phyloP scores from a whole-genome alignment of 1,140 invertebrate genomes.

The Lanistes nyassanus region DNA sequence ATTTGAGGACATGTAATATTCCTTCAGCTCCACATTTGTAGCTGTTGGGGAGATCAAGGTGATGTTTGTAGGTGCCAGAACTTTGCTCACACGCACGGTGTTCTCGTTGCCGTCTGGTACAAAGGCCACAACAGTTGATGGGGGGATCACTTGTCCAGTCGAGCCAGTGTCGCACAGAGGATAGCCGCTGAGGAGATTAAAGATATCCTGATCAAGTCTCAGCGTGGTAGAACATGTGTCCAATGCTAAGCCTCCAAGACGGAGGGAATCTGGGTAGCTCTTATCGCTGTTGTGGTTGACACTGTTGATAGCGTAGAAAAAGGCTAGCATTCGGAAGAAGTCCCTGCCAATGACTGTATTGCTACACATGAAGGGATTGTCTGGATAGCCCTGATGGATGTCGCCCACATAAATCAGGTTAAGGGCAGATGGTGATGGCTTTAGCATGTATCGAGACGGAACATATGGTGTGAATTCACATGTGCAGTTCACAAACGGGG shows the following conservation, averaged over 20 bases:
- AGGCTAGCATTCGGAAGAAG: constrained; percentile 60
- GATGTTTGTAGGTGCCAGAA: constrained; percentile 47
- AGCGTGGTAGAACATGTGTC: constrained; percentile 51
- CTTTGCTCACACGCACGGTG: constrained; percentile 46
- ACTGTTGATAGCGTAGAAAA: constrained; percentile 59
- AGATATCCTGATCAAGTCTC: constrained; percentile 58
- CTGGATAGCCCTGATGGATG: constrained; percentile 47
- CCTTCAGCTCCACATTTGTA: constrained; percentile 75
- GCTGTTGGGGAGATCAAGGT: constrained; percentile 78
- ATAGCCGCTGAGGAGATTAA: constrained; percentile 57
- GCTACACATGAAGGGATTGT: constrained; percentile 48
- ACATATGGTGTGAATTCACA: constrained; percentile 48
- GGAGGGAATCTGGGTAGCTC: constrained; percentile 44
- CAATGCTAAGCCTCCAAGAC: constrained; percentile 56
- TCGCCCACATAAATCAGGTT: constrained; percentile 58
- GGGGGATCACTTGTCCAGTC: constrained; percentile 42
- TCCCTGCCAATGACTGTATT: constrained; percentile 45
- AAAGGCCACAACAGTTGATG: constrained; percentile 52
- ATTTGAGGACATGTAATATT: constrained; percentile 73
- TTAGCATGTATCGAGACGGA: constrained; percentile 57
- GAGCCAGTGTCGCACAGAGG: constrained; percentile 46
- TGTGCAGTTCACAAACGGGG: constrained; percentile 33
- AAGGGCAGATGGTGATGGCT: constrained; percentile 45
- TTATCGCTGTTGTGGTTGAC: constrained; percentile 49
- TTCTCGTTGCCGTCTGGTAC: constrained; percentile 56